Evolutionary conservation across 2,113 vertebrate species (phyloP).

Genomic region (Solea senegalensis): DNA sequence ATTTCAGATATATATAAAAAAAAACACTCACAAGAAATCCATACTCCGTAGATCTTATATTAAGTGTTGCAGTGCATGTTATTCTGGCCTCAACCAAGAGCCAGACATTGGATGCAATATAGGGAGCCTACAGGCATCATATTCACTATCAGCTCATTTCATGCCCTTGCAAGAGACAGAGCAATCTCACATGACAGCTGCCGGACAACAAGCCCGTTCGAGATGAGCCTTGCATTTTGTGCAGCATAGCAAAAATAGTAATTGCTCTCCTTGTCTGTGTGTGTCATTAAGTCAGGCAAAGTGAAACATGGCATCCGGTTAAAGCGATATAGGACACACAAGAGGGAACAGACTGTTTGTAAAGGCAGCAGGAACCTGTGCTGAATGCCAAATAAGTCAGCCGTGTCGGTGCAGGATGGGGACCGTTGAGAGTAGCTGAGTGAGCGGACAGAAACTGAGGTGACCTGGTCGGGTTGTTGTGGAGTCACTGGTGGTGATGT

Average conservation of each 20-base stretch:
- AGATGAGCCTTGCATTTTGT: slow-evolving; percentile 52
- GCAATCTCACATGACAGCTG: slow-evolving; percentile 50
- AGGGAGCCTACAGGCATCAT: slow-evolving; percentile 32
- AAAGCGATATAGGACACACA: slow-evolving; percentile 39
- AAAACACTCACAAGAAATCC: not conserved
- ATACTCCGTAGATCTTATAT: slow-evolving; percentile 6
- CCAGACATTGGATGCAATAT: slow-evolving; percentile 26
- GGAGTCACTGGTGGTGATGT: too few species aligned
- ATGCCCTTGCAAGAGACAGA: slow-evolving; percentile 39
- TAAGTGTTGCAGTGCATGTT: slow-evolving; percentile 7
- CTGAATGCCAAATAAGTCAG: slow-evolving; percentile 55
- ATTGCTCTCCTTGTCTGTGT: slow-evolving; percentile 58
- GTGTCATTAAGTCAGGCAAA: slow-evolving; percentile 62
- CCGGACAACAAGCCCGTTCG: slow-evolving; percentile 44
- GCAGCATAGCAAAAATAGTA: slow-evolving; percentile 42
- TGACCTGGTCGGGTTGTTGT: not conserved
- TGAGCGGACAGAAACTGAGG: not conserved
- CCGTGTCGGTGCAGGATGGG: slow-evolving; percentile 35
- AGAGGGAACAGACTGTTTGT: slow-evolving; percentile 2
- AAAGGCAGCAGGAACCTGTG: not conserved
- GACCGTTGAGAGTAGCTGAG: not conserved
- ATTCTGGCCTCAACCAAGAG: slow-evolving; percentile 15
- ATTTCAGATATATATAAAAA: not conserved
- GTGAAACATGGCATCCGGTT: slow-evolving; percentile 50
- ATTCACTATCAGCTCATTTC: slow-evolving; percentile 57